Evolutionary conservation across 1,140 invertebrate genomes (phyloP), one percentile per base, ranked within the genome.

Genomic region (Nilaparvata lugens): DNA sequence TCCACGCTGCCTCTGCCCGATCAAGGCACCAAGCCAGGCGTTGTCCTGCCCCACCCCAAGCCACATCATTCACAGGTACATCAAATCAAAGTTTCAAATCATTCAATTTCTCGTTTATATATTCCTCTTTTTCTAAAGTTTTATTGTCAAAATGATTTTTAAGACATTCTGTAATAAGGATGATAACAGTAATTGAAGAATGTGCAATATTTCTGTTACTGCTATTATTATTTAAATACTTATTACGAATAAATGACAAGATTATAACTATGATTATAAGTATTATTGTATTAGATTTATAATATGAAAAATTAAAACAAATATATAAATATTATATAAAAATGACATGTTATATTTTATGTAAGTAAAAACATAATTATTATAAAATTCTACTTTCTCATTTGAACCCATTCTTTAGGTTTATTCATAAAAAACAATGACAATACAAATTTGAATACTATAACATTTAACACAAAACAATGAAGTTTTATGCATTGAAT

Each of bases 1-100:
- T 72, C 71, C n/a, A 81, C 80, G 2, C 69, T 68, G 25, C 65
- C 66, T 64, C 57, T 63, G 21, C 60, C 62, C 48, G 66, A 65
- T 43, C 56, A 66, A 31, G 54, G 65, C 63, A 64, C 65, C 62
- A 52, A 64, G n/a, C n/a, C n/a, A n/a, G n/a, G n/a, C n/a, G n/a
- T 35, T 4, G 31, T 35, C 31, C 35, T 67, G 66, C 62, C 64
- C 64, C 24, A 61, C 60, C 28, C 43, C 52, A 21, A 69, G 25
- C 53, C 67, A 4, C 56, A 69, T 14, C 66, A 67, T 42, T 57
- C 68, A 52, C 69, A 72, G 60, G 67, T 69, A 57, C 62, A 48
- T 48, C 13, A 14, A 5, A 48, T 35, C 7, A 9, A 1, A 35
- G 7, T 35, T 35, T 35, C n/a, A n/a, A n/a, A n/a, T n/a, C n/a